These are phyloP conservation scores for Andrena minutula DNA, from an alignment of 2,888 invertebrate species.

Conservation along the genomic window DNA sequence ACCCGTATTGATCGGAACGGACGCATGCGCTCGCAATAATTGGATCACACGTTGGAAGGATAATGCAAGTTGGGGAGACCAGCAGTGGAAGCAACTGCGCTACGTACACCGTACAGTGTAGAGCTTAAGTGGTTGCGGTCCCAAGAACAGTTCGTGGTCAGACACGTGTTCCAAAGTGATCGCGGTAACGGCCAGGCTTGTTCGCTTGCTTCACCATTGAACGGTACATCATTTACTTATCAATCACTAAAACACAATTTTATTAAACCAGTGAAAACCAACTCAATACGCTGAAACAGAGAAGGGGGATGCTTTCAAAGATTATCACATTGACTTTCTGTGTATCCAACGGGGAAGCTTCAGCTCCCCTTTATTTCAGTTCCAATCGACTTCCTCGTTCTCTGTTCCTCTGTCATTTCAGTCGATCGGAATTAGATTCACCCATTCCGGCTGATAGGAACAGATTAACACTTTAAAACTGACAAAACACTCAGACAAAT, in stretches of 20 bases:
- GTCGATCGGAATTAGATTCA: no score
- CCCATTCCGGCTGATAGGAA: no score
- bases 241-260: neutral
- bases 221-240: constrained; percentile 37
- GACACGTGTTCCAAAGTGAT: constrained; percentile 70
- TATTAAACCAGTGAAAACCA: neutral
- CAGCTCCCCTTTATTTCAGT: neutral
- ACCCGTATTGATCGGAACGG: constrained; percentile 73
- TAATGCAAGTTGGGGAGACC: constrained; percentile 57
- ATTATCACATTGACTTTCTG: neutral
- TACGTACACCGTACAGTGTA: constrained; percentile 56
- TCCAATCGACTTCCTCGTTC: no score
- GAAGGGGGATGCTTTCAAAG: neutral
- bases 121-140: constrained; percentile 57
- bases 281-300: neutral
- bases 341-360: no score
- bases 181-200: constrained; percentile 29
- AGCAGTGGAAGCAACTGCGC: constrained; percentile 58
- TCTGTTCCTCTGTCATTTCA: no score
- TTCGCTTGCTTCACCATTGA: constrained; percentile 22
- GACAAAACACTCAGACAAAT: neutral
- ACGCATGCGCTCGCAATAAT: constrained; percentile 74
- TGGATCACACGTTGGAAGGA: constrained; percentile 72
- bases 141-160: constrained; percentile 54
- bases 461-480: no score